These are phyloP conservation scores for Dolichoris vasculosae DNA, from an alignment of 1,140 invertebrate genomes.

Conservation along the genomic window DNA sequence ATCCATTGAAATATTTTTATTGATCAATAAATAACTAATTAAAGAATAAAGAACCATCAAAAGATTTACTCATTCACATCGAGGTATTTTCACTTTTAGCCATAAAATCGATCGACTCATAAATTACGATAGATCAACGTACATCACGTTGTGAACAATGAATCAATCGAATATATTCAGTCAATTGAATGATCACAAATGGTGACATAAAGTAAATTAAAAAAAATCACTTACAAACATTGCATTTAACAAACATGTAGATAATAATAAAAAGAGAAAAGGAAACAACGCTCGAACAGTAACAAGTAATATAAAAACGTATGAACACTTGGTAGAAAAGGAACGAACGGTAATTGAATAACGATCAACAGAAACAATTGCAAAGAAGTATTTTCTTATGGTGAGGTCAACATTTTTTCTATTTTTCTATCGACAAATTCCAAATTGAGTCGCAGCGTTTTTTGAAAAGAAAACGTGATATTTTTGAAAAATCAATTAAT, in stretches of 20 bases:
- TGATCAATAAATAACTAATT: conserved; percentile 5
- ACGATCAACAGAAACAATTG: conserved; percentile 63
- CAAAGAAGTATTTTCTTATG: conserved; percentile 56
- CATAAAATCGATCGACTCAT: background rate
- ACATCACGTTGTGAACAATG: background rate
- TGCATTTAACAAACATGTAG: conserved; percentile 19
- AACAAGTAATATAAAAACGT: conserved; percentile 51
- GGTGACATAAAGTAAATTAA: background rate
- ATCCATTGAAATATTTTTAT: conserved; percentile 53
- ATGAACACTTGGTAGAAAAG: conserved; percentile 39
- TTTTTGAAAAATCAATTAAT: conserved; percentile 1
- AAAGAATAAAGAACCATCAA: background rate
- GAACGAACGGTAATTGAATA: conserved; percentile 51
- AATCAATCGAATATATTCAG: background rate
- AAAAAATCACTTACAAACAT: conserved; percentile 21
- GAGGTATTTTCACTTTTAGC: background rate
- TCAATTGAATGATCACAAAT: background rate
- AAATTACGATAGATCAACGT: background rate
- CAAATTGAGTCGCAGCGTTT: conserved; percentile 27
- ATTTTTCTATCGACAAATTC: background rate
- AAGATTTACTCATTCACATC: background rate
- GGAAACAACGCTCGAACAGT: conserved; percentile 48
- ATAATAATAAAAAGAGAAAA: background rate
- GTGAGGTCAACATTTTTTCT: conserved; percentile 56
- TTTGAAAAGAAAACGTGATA: conserved; percentile 1